A percentile compares a stretch with the other conserved stretches of the same genome.
phyloP scores from a whole-genome alignment of 2,888 invertebrate species.

The Napeogenes inachia region DNA sequence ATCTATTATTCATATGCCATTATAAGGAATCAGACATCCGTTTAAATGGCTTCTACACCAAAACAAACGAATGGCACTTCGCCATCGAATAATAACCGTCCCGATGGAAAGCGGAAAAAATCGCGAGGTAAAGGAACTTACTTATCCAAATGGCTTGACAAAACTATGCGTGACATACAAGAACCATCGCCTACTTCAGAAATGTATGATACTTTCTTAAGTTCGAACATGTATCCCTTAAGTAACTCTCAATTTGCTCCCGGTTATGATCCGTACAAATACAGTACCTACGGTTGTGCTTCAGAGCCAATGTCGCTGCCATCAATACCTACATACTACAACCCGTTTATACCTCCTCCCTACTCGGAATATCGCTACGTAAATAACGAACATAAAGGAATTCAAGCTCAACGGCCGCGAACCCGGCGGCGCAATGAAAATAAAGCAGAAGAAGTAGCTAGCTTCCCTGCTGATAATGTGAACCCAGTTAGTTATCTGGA shows the following conservation, averaged over 20 bases:
- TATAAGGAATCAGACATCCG: background rate
- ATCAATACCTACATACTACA: slow-evolving; percentile 77
- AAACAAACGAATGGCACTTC: slow-evolving; percentile 65
- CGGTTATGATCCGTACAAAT: slow-evolving; percentile 69
- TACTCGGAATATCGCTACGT: slow-evolving; percentile 59
- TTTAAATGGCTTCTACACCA: slow-evolving; percentile 64
- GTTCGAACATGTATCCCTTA: slow-evolving; percentile 55
- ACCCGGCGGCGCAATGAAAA: slow-evolving; percentile 49
- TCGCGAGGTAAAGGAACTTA: slow-evolving; percentile 63
- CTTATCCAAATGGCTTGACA: slow-evolving; percentile 73
- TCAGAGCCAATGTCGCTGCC: slow-evolving; percentile 82
- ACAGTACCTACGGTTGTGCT: slow-evolving; percentile 71
- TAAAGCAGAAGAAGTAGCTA: slow-evolving; percentile 54
- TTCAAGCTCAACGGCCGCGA: slow-evolving; percentile 59
- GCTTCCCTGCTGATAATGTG: slow-evolving; percentile 45
- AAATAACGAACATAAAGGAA: slow-evolving; percentile 55
- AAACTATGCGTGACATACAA: slow-evolving; percentile 66
- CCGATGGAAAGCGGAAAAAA: slow-evolving; percentile 72
- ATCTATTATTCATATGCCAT: slow-evolving; percentile 13
- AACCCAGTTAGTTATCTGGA: slow-evolving; percentile 52
- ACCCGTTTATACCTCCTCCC: slow-evolving; percentile 49
- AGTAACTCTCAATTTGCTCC: slow-evolving; percentile 60
- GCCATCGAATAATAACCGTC: slow-evolving; percentile 56
- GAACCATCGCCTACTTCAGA: slow-evolving; percentile 62
- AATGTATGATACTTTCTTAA: slow-evolving; percentile 54